These are phyloP conservation scores for Hydrocynus forskahlii DNA, from an alignment of 2,797 vertebrate genomes.

Conservation along the genomic window DNA sequence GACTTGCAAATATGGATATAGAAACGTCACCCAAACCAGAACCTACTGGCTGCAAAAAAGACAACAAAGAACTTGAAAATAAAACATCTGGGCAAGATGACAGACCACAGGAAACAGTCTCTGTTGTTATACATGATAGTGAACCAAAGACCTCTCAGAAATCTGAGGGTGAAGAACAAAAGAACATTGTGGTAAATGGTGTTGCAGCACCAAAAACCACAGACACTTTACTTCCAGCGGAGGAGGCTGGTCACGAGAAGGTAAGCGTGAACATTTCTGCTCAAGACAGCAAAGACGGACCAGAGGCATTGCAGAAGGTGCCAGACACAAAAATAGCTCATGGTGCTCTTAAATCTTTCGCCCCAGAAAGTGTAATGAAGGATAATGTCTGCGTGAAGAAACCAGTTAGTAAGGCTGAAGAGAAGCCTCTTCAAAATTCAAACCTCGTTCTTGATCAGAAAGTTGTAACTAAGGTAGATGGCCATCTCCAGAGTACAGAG, in stretches of 20 bases:
- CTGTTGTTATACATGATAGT: background rate
- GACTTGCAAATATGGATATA: slow-evolving; percentile 57
- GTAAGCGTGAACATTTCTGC: background rate
- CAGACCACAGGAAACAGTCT: background rate
- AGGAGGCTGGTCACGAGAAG: slow-evolving; percentile 50
- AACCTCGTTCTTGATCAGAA: slow-evolving; percentile 5
- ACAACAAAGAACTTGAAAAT: slow-evolving; percentile 49
- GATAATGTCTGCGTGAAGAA: slow-evolving; percentile 10
- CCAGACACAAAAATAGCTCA: slow-evolving; percentile 19
- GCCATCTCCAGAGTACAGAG: slow-evolving; percentile 10
- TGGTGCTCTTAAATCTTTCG: background rate
- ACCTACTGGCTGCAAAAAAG: slow-evolving; percentile 54
- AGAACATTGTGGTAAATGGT: slow-evolving; percentile 14
- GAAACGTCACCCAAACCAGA: slow-evolving; percentile 38
- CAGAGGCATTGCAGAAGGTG: slow-evolving; percentile 42
- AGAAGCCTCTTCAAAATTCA: background rate
- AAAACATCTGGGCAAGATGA: background rate
- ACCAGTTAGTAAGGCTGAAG: slow-evolving; percentile 4
- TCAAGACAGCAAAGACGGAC: slow-evolving; percentile 20
- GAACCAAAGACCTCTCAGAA: slow-evolving; percentile 12
- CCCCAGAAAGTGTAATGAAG: slow-evolving; percentile 8
- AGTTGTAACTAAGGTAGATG: slow-evolving; percentile 13
- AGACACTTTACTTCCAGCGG: slow-evolving; percentile 36
- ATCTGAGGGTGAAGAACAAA: slow-evolving; percentile 14
- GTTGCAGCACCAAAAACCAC: slow-evolving; percentile 14